phyloP scores from a whole-genome alignment of 2,113 vertebrate genomes.

The Ptilonorhynchus violaceus region DNA sequence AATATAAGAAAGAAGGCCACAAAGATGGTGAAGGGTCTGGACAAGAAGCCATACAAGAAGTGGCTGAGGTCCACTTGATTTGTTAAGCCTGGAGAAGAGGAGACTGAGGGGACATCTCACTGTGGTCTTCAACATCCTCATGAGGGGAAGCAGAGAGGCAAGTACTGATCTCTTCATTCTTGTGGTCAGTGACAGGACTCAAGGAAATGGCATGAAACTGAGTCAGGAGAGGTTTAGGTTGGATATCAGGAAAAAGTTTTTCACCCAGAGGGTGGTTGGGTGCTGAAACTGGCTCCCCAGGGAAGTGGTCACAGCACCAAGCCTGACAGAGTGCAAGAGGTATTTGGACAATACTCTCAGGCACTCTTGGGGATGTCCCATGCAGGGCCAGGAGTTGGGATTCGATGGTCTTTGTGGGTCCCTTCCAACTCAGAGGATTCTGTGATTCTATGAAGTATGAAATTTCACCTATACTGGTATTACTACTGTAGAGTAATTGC shows the following conservation, averaged over 20 bases:
- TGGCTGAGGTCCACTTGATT: background rate
- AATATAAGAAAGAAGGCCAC: background rate
- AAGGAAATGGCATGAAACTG: background rate
- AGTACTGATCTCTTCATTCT: background rate
- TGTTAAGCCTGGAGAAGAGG: background rate
- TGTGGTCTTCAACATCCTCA: background rate
- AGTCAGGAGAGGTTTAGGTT: background rate
- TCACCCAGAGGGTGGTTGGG: too few relatives aligned
- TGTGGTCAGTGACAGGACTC: background rate
- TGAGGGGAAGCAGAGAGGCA: background rate
- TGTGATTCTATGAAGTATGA: background rate
- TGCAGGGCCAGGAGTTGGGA: background rate
- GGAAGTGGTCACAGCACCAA: background rate
- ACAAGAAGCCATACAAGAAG: background rate
- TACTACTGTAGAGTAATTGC: background rate
- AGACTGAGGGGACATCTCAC: background rate
- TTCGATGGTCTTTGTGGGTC: accelerated
- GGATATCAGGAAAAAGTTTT: background rate
- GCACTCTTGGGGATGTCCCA: background rate
- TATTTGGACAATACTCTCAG: background rate
- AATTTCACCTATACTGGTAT: background rate
- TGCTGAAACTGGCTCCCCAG: background rate
- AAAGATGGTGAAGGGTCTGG: background rate
- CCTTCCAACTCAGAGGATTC: background rate
- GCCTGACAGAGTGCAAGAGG: background rate